Percentiles rank a stretch among this genome's conserved stretches.
phyloP scores from a whole-genome alignment of 92 coral and sea anemone species.

The Actinostola sp. region DNA sequence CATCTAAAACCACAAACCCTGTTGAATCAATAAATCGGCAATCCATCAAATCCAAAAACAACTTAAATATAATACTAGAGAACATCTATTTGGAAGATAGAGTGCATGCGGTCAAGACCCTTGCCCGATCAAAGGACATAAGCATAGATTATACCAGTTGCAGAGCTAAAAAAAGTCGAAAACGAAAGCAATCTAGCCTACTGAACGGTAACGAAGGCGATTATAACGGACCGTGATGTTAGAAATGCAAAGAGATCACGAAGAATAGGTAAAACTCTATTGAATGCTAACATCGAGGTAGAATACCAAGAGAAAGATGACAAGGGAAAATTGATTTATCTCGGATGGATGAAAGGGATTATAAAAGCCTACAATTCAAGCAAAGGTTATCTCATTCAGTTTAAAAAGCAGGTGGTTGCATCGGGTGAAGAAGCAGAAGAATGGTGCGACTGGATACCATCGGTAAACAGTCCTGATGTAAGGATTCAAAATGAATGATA shows the following conservation, averaged over 20 bases:
- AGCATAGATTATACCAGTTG: constrained; percentile 16
- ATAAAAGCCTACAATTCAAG: no score
- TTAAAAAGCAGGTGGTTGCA: no score
- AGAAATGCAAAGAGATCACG: not conserved
- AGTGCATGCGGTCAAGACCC: constrained; percentile 51
- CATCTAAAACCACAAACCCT: constrained; percentile 46
- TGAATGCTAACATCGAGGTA: no score
- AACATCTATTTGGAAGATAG: constrained; percentile 56
- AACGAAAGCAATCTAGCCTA: constrained; percentile 40
- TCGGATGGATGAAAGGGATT: no score
- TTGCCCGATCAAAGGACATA: constrained; percentile 31
- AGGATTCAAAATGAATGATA: no score
- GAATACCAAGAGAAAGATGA: no score
- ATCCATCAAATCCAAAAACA: constrained; percentile 36
- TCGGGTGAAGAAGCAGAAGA: no score
- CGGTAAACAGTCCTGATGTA: no score
- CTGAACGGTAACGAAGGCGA: not conserved
- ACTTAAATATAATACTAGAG: constrained; percentile 38
- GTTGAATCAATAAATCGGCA: constrained; percentile 54
- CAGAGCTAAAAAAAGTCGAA: constrained; percentile 8
- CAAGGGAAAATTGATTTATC: no score
- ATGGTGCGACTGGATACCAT: no score
- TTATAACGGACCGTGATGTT: not conserved
- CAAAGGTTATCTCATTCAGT: no score
- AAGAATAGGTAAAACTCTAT: no score